phyloP scores from a whole-genome alignment of 2,113 vertebrate genomes.

The Carlito syrichta region DNA sequence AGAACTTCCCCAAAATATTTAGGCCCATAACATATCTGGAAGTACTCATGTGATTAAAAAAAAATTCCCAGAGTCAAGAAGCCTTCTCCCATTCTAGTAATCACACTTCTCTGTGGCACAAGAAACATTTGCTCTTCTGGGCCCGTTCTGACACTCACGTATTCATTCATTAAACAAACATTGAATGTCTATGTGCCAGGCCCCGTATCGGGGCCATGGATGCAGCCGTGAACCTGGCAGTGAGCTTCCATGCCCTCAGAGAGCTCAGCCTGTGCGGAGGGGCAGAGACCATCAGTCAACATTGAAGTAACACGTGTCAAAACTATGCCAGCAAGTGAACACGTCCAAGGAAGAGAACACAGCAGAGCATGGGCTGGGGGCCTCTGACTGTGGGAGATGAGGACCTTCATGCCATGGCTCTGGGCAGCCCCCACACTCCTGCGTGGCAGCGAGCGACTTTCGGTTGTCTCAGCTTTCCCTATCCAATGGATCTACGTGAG shows the following conservation, averaged over 20 bases:
- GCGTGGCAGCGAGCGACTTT: neutral
- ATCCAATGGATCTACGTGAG: neutral
- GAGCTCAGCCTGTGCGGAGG: neutral
- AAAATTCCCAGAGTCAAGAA: neutral
- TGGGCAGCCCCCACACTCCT: too few relatives aligned
- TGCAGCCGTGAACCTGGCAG: neutral
- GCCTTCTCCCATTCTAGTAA: neutral
- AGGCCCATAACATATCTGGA: neutral
- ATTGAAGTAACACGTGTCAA: neutral
- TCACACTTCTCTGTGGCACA: neutral
- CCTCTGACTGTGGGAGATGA: neutral
- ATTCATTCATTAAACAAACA: neutral
- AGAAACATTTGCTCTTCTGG: neutral
- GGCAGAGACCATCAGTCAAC: neutral
- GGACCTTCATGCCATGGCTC: too few relatives aligned
- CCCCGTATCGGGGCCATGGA: neutral
- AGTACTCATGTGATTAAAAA: neutral
- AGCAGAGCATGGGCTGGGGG: neutral
- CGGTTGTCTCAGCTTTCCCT: neutral
- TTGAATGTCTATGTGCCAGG: neutral
- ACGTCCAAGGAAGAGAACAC: neutral
- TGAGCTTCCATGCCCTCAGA: neutral
- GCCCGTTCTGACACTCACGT: neutral
- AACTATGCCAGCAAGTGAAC: neutral
- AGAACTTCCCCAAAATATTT: neutral